Evolutionary conservation across 2,888 invertebrate genomes (phyloP).

Genomic region (Acanthosepion pharaonis): DNA sequence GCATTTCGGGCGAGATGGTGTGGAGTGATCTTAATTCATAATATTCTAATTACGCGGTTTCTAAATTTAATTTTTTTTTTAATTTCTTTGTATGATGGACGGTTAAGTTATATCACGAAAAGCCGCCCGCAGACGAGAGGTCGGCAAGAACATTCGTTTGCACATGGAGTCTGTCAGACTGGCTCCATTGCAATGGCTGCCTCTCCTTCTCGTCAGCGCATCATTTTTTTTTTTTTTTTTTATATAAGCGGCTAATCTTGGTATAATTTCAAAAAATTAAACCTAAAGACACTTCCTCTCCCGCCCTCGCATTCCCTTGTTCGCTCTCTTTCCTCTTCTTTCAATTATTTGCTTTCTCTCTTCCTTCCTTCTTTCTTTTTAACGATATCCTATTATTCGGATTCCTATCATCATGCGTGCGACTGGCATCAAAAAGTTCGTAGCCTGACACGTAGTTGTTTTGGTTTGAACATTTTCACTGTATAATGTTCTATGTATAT

Average conservation of each 20-base stretch:
- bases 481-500: no score
- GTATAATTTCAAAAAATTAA: background rate
- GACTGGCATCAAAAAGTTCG: no score
- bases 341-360: background rate
- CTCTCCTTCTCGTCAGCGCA: background rate
- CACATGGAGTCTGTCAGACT: slow-evolving; percentile 17
- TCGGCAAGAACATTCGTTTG: background rate
- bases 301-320: background rate
- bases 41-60: background rate
- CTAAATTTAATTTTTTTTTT: background rate
- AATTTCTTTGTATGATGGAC: background rate
- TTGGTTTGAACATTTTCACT: no score
- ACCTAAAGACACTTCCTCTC: background rate
- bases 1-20: background rate
- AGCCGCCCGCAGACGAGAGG: background rate
- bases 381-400: no score
- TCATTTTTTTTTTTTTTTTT: no score
- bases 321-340: background rate
- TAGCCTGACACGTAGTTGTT: no score
- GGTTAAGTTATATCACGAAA: background rate
- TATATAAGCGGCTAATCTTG: no score
- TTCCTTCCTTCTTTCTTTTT: background rate
- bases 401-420: no score
- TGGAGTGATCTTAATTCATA: background rate
- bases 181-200: background rate